Evolutionary conservation across 2,797 vertebrate species (phyloP).

Genomic region (Pangasius mekongensis): DNA sequence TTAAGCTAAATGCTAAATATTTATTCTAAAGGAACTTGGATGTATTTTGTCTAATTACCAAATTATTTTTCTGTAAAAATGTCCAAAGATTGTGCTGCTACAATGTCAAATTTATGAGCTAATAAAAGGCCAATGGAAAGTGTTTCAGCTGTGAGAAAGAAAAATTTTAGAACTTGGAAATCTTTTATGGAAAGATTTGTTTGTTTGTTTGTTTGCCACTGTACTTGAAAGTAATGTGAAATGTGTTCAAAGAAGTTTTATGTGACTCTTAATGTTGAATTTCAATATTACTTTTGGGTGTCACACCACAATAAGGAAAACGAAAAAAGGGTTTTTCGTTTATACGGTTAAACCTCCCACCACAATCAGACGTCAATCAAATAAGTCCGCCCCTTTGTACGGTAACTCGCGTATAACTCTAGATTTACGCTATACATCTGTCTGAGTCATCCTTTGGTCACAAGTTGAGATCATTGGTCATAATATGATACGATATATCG

Average conservation of each 20-base stretch:
- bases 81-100: conserved; percentile 16
- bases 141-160: not conserved
- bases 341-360: not conserved
- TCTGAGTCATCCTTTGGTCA: too few species aligned
- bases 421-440: too few species aligned
- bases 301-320: not conserved
- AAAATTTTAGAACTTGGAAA: not conserved
- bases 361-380: not conserved
- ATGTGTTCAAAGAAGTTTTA: not conserved
- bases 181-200: not conserved
- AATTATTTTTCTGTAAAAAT: conserved; percentile 29
- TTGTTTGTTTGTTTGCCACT: not conserved
- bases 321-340: not conserved
- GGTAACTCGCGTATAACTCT: too few species aligned
- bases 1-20: conserved; percentile 11
- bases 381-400: not conserved
- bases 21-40: not conserved
- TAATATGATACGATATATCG: too few species aligned
- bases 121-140: not conserved
- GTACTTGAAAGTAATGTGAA: not conserved
- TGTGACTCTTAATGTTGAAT: too few species aligned
- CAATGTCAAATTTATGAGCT: not conserved
- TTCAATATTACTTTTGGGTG: not conserved
- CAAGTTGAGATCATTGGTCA: too few species aligned
- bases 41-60: conserved; percentile 18